Base-by-base conservation (phyloP, 1,140 invertebrate species). In the Drosophila nikananu region DNA sequence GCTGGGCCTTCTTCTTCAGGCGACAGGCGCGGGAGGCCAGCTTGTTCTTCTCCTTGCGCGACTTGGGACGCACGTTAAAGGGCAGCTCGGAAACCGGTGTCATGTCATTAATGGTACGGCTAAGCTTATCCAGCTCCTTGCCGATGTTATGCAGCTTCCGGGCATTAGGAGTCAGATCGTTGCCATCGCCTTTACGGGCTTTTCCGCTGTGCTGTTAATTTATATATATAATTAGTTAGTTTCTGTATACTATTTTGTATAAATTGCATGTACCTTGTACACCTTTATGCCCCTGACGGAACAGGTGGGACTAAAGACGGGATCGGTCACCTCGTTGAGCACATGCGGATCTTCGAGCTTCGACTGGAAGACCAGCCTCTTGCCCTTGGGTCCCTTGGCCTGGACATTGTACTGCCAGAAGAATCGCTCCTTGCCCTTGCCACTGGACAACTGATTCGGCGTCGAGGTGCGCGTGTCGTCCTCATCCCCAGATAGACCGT, bases 401-500 rank as follows among this genome's bases (percentile, higher is more conserved):
- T 99, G 98, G 7, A 99, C 97, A 94, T 99, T 99, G 92, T 99
- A 99, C 92, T 99, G 98, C 98, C 99, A 99, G 93, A 99, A 99
- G 93, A 96, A 99, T 64, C 96, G 94, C 87, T 98, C 97, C 81
- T 96, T 97, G 91, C 97, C 97, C 48, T 93, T 93, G 46, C 87
- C 59, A 91, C 92, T 60, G 81, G 81, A 60, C 94, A 93, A 27
- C 92, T 91, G 83, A 93, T 91, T 87, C 92, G 94, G 80, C 87
- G 92, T 91, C 93, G 94, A 87, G 35, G 91, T 91, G 52, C 87
- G 92, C 81, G 93, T 86, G 91, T 94, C 95, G 74, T 97, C 96
- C 66, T 95, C 94, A 84, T 95, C 96, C 79, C 95, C 96, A 48
- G 96, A 96, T 81, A 96, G 93, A 95, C 96, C 96, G 94, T 95